Evolutionary conservation across 2,888 invertebrate species (phyloP).

Genomic region (Abrostola triplasia): DNA sequence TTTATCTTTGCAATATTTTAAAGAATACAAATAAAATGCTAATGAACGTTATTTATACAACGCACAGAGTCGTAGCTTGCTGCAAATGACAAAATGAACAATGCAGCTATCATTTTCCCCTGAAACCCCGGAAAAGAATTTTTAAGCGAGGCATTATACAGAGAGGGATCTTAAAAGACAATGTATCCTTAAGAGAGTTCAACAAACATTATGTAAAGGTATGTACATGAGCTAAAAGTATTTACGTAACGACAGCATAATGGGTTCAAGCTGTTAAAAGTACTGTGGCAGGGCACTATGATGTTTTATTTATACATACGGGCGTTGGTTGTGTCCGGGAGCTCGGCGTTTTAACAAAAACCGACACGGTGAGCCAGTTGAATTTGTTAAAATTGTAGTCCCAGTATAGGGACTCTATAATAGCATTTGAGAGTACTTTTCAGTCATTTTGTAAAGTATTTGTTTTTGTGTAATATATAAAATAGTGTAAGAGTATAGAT

Average conservation of each 20-base stretch:
- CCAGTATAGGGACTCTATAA: neutral
- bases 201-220: constrained; percentile 65
- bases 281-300: constrained; percentile 50
- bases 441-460: no score
- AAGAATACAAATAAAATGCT: constrained; percentile 1
- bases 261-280: constrained; percentile 70
- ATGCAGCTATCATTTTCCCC: constrained; percentile 13
- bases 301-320: constrained; percentile 39
- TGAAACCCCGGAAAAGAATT: constrained; percentile 25
- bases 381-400: neutral
- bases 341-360: neutral
- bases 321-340: neutral
- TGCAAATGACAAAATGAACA: constrained; percentile 7
- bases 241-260: constrained; percentile 73
- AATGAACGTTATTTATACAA: neutral
- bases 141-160: constrained; percentile 30
- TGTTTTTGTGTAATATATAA: no score
- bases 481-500: no score
- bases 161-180: constrained; percentile 31
- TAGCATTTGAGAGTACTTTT: no score
- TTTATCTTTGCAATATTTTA: neutral
- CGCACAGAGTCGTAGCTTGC: neutral
- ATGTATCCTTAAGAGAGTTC: constrained; percentile 47
- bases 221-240: constrained; percentile 72
- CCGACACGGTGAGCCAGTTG: neutral